Base-by-base conservation (phyloP, 2,797 vertebrate species). In the Sus cebifrons region DNA sequence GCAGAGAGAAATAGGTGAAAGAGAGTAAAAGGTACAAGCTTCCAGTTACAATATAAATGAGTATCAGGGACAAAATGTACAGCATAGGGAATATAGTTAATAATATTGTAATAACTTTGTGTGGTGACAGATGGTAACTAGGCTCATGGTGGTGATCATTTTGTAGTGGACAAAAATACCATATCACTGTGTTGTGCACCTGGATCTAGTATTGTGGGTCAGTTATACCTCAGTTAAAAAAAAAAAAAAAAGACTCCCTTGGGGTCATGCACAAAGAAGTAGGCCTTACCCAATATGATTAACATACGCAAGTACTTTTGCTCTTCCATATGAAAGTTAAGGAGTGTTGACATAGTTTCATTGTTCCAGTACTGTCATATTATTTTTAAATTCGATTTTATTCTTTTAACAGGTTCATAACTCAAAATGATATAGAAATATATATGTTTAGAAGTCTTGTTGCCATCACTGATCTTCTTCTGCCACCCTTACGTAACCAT, bases 371-470 rank as follows among this genome's bases (percentile, higher is more conserved):
- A 40, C n/a, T 68, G 18, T 27, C 64, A 11, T 64, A 17, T 68
- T 88, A n/a, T 44, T 90, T 91, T 89, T 49, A 79, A 86, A 85
- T 92, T 77, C 89, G 5, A 85, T 81, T 86, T 82, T 71, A 74
- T 52, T 68, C 88, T 82, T 84, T 56, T 54, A 91, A 95, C 44
- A 77, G 73, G 23, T 20, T 85, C 54, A 94, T 85, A 94, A 77
- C 36, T 81, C 44, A 91, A 85, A 96, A 94, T 75, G 18, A 54
- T 29, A 81, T 27, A 44, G 44, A 49, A 44, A 88, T 74, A 36
- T 32, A 16, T 4, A 40, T 77, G 54, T 75, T 54, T 44, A 81
- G 29, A 75, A 86, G 36, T n/a, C 60, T 52, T 7, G 0, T 54
- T 95, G 60, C 84, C 18, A 29, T 77, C 29, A 32, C 10, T 36